Base-by-base conservation (phyloP, 2,113 vertebrate species). In the Coturnix japonica region DNA sequence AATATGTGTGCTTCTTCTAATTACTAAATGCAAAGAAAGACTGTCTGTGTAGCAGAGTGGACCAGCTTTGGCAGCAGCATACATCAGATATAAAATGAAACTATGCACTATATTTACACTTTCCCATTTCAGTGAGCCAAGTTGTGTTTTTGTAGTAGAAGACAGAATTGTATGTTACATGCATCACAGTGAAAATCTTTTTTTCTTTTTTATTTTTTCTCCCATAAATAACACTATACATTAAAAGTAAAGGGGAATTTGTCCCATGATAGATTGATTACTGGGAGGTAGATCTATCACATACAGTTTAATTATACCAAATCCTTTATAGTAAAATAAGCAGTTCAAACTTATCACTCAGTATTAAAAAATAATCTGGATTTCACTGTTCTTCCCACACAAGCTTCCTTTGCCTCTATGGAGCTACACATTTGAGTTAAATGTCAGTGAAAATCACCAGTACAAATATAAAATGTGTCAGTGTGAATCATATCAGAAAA, bases 351-450 rank as follows among this genome's bases (percentile, higher is more conserved):
- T 90, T 90, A 91, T 73, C 65, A 90, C 53, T 53, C 5, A 1
- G 60, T 67, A 94, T 95, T 94, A 94, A 93, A 95, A 93, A 90
- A 88, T 86, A 96, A 94, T 94, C 91, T 87, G 90, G 81, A 94
- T 95, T 92, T 91, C 69, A 73, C 87, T 85, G 54, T 85, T 92
- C 75, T 93, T 89, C 56, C 60, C 2, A 9, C n/a, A n/a, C 41
- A 92, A 91, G 64, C 61, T 95, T 94, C 87, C 73, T 91, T 94
- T 89, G 47, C 72, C 39, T 81, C 39, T 83, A 1, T 64, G 26
- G 56, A 95, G 28, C 80, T 83, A 86, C 70, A 59, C 21, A 44
- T 93, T 86, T 90, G 73, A 93, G 64, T 67, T 87, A 95, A 95
- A 96, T 93, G 90, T 89, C 92, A 94, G 80, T 5, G 17, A 88